These are phyloP conservation scores for Argopecten irradians DNA, from an alignment of 1,140 invertebrate species.

Conservation along the genomic window DNA sequence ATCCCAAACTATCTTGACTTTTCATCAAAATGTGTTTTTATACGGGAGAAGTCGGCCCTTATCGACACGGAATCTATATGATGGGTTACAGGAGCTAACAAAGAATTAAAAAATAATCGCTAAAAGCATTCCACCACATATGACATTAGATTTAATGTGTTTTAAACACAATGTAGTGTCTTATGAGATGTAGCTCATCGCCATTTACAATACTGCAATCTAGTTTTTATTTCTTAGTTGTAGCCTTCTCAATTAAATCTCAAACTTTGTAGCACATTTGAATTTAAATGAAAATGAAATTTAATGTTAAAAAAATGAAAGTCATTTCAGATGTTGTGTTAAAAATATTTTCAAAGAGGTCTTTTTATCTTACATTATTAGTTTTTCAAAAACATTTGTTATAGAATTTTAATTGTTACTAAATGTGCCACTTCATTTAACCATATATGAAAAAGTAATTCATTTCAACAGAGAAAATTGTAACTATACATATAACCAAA, in stretches of 20 bases:
- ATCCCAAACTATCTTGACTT: conserved; percentile 7
- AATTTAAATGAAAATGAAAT: background rate
- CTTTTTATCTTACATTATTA: background rate
- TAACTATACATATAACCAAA: background rate
- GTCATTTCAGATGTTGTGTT: background rate
- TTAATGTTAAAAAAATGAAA: background rate
- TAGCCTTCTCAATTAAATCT: background rate
- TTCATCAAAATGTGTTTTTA: conserved; percentile 8
- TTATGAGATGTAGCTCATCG: background rate
- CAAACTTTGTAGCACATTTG: background rate
- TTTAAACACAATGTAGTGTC: background rate
- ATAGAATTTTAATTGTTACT: background rate
- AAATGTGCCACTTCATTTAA: background rate
- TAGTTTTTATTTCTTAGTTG: background rate
- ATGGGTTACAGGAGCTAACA: conserved; percentile 20
- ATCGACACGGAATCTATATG: background rate
- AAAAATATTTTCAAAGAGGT: background rate
- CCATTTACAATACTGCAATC: background rate
- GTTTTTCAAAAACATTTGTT: background rate
- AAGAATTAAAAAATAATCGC: conserved; percentile 23
- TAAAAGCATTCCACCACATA: conserved; percentile 17
- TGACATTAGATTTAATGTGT: background rate
- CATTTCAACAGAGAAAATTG: background rate
- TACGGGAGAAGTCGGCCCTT: background rate
- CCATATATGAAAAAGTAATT: background rate